These are phyloP conservation scores for Drosophila hawaiiensis DNA, from an alignment of 2,888 invertebrate species.

Conservation along the genomic window DNA sequence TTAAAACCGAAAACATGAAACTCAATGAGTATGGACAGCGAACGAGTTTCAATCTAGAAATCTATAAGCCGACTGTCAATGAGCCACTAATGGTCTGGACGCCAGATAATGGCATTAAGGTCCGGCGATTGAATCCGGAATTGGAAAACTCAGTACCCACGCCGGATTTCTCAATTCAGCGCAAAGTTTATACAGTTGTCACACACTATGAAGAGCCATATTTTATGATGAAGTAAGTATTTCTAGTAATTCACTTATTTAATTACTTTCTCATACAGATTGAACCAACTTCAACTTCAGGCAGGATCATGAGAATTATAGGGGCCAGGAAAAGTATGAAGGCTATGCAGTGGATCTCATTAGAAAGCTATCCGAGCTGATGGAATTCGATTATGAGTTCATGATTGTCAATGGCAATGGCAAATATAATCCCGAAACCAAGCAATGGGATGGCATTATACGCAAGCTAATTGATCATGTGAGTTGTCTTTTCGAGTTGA, in stretches of 20 bases:
- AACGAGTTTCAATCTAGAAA: slow-evolving; percentile 86
- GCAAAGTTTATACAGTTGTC: slow-evolving; percentile 89
- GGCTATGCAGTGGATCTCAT: slow-evolving; percentile 97
- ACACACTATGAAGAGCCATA: slow-evolving; percentile 92
- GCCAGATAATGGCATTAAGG: slow-evolving; percentile 75
- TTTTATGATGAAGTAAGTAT: slow-evolving; percentile 87
- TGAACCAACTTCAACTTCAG: slow-evolving; percentile 48
- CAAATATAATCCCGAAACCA: slow-evolving; percentile 88
- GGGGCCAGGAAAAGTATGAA: slow-evolving; percentile 89
- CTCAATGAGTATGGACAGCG: slow-evolving; percentile 88
- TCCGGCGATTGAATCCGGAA: slow-evolving; percentile 55
- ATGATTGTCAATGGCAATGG: slow-evolving; percentile 91
- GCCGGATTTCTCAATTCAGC: slow-evolving; percentile 87
- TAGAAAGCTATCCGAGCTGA: slow-evolving; percentile 90
- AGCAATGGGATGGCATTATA: slow-evolving; percentile 92
- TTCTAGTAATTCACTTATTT: slow-evolving; percentile 1
- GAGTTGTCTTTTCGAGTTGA: slow-evolving; percentile 64
- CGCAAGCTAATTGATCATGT: slow-evolving; percentile 92
- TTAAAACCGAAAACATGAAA: slow-evolving; percentile 87
- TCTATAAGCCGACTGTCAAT: slow-evolving; percentile 84
- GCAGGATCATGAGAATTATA: slow-evolving; percentile 86
- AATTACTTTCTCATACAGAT: slow-evolving; percentile 84
- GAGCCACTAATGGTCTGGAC: slow-evolving; percentile 85
- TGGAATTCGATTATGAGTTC: slow-evolving; percentile 90
- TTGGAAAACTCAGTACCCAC: slow-evolving; percentile 56